Percentiles rank a stretch among this genome's conserved stretches.
Evolutionary conservation across 2,888 invertebrate genomes (phyloP).

Genomic region (Gortyna flavago): DNA sequence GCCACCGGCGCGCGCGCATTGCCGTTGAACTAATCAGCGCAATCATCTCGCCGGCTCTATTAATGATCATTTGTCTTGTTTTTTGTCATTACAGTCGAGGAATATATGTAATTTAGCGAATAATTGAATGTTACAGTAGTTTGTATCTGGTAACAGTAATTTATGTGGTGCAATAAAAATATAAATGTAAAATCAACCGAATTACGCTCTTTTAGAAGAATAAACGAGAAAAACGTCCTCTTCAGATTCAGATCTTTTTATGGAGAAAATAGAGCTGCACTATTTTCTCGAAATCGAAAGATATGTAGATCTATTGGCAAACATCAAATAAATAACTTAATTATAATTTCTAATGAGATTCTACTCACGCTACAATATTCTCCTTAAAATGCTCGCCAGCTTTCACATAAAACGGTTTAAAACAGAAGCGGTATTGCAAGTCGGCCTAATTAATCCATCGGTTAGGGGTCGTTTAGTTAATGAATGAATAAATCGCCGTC

Average conservation of each 20-base stretch:
- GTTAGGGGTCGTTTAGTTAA: constrained; percentile 84
- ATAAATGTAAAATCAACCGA: constrained; percentile 9
- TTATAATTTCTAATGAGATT: constrained; percentile 5
- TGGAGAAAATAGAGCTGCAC: neutral
- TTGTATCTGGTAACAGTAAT: constrained; percentile 23
- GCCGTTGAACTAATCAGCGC: constrained; percentile 60
- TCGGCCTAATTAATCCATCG: constrained; percentile 81
- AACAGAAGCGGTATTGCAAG: constrained; percentile 76
- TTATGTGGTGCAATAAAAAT: constrained; percentile 21
- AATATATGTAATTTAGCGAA: constrained; percentile 59
- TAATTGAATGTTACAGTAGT: constrained; percentile 59
- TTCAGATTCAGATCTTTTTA: neutral
- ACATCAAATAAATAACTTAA: neutral
- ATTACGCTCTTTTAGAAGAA: neutral
- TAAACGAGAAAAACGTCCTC: neutral
- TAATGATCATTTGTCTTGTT: constrained; percentile 63
- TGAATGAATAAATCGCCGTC: constrained; percentile 87
- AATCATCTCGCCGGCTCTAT: constrained; percentile 60
- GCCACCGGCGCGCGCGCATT: constrained; percentile 63
- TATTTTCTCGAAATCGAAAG: neutral
- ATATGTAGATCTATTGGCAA: neutral
- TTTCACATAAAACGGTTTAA: constrained; percentile 61
- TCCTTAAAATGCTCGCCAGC: constrained; percentile 59
- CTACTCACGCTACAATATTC: constrained; percentile 42
- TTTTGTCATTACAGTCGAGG: constrained; percentile 47